Evolutionary conservation across 2,113 vertebrate genomes (phyloP).

Genomic region (Amazona vittata): DNA sequence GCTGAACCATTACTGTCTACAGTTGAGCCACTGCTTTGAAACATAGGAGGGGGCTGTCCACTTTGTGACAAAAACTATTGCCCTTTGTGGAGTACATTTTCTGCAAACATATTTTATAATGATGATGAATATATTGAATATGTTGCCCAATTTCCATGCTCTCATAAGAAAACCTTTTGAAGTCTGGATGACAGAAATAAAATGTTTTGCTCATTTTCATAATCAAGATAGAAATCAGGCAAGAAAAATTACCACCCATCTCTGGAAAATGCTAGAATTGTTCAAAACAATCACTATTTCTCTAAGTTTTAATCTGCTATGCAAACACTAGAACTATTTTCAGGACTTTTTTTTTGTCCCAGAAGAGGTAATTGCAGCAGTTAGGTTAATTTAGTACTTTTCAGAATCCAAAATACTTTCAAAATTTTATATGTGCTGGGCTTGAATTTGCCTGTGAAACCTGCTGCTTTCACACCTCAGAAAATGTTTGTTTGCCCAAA

Average conservation of each 20-base stretch:
- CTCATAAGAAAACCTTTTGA: not conserved
- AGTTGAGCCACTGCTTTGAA: not conserved
- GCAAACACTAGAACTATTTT: not conserved
- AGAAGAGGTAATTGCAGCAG: not conserved
- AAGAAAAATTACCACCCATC: not conserved
- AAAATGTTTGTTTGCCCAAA: not conserved
- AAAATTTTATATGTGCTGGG: not conserved
- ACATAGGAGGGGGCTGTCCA: not conserved
- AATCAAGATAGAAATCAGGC: not conserved
- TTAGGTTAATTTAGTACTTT: not conserved
- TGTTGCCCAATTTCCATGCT: not conserved
- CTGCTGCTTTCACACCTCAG: not conserved
- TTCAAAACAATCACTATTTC: not conserved
- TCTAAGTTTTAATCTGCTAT: not conserved
- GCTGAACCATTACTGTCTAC: not conserved
- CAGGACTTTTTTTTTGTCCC: not conserved
- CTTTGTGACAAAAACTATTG: not conserved
- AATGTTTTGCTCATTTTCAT: not conserved
- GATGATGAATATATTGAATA: not conserved
- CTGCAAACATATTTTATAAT: not conserved
- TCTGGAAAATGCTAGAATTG: not conserved
- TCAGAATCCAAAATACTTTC: not conserved
- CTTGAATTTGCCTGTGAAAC: not conserved
- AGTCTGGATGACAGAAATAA: not conserved
- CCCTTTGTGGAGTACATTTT: not conserved